Evolutionary conservation across 2,797 vertebrate genomes (phyloP), one percentile per base, ranked within the genome.

Genomic region (Sebastes umbrosus): DNA sequence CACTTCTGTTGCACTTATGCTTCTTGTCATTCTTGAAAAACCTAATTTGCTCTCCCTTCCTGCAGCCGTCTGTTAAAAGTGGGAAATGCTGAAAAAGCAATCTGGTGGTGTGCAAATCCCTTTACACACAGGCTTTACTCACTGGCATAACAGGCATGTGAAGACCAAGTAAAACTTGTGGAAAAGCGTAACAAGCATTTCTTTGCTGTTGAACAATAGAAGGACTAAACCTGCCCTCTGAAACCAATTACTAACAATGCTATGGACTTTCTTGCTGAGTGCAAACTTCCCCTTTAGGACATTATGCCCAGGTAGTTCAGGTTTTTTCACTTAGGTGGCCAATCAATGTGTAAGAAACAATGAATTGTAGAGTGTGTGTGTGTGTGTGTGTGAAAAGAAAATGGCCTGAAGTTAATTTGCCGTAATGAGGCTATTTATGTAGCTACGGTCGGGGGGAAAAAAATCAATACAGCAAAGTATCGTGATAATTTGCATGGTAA

Each of bases 181-280:
- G 59, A 27, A 68, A 83, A 84, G 11, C 11, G 20, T 7, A 24
- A 62, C 18, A 81, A 73, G 14, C 8, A 25, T 43, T 54, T 39
- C 8, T 57, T 46, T 52, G 31, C 57, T 68, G 43, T 25, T 67
- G 11, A 65, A 57, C 52, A 83, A 69, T 5, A 46, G 12, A 58
- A 25, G 13, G 9, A 6, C 54, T 58, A 54, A 76, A n/a, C 14
- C 16, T 22, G 18, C 55, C 64, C 29, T 68, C 46, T 72, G 43
- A 57, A 84, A 87, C 70, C 32, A 79, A 84, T 87, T 80, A 73
- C 13, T 24, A 54, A 29, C 46, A 39, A 20, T 11, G 12, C 54
- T 34, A 14, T n/a, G 22, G 50, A 80, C 80, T 60, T 80, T 78
- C 68, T 55, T 75, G 87, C 84, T 80, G 82, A 85, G 43, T 29